Evolutionary conservation across 2,113 vertebrate genomes (phyloP), one percentile per base, ranked within the genome.

Genomic region (Oreochromis aureus): DNA sequence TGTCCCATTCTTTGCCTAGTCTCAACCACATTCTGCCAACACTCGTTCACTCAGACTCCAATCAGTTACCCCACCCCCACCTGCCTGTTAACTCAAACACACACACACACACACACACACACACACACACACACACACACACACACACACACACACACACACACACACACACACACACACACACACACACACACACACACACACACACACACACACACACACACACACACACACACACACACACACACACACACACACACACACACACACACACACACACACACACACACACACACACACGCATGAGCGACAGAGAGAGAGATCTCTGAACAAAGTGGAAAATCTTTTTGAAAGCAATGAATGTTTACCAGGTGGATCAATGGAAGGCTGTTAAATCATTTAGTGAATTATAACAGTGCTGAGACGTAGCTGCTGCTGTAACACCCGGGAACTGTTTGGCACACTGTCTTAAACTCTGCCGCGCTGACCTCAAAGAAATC

Each of bases 301-400:
- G 86, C 82, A 91, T 24, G 81, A 85, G 82, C 44, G 69, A 63
- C 58, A 4, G 39, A 82, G 27, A 22, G 63, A 86, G 80, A 92
- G 83, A 91, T 85, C 56, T 92, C 86, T 63, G 87, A 84, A 82
- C 53, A n/a, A 76, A 80, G 82, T 88, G 90, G 89, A 87, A 94
- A 90, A 93, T 91, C 83, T 71, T 79, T 92, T 88, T 94, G 91
- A 89, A 93, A 58, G 86, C 87, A 86, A 93, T 94, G 87, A 94
- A 94, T 95, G 91, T 94, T 95, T 92, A 93, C 92, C 90, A 88
- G 87, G 82, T 86, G 82, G 89, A 94, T 93, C 88, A 94, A 90
- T 93, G 87, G 59, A 6, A 61, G 59, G 54, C 83, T 86, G 91
- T 89, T 95, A 88, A 92, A 94, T 94, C 86, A 94, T 93, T 94